Conservation (phyloP, 2,888 invertebrate genomes). For the Adelognathus sp. region DNA sequence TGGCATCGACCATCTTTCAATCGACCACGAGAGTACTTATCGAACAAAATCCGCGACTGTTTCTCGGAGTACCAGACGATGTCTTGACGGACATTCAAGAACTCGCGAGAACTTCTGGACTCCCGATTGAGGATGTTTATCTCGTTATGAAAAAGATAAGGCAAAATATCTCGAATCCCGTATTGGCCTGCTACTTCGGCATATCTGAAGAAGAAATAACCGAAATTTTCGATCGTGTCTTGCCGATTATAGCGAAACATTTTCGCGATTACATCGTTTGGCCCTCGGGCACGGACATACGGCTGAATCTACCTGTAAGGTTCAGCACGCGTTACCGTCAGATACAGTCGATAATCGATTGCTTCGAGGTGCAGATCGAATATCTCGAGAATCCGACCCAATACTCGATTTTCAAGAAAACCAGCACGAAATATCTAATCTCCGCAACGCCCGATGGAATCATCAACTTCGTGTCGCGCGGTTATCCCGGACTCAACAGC, state of each 20-base stretch:
- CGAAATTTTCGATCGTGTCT: not conserved
- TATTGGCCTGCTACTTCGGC: not conserved
- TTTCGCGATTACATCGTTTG: not conserved
- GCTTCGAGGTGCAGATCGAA: conserved; percentile 33
- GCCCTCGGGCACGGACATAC: not conserved
- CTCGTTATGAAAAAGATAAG: conserved; percentile 1
- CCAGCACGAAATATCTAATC: conserved; percentile 34
- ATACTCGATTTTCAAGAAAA: conserved; percentile 1
- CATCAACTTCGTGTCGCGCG: conserved; percentile 23
- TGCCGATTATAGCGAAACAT: not conserved
- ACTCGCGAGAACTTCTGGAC: not conserved
- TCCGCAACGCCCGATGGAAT: conserved; percentile 45
- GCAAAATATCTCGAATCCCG: not conserved
- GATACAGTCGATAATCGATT: conserved; percentile 34
- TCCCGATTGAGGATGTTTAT: not conserved
- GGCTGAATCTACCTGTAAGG: not conserved
- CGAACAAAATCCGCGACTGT: not conserved
- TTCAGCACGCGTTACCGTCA: not conserved
- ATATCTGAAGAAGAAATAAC: not conserved
- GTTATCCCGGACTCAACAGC: conserved; percentile 17
- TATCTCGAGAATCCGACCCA: not conserved
- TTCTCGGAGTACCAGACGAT: not conserved
- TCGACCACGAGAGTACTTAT: conserved; percentile 1
- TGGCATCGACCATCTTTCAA: not conserved
- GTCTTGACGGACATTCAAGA: not conserved